These are phyloP conservation scores for Pammene aurita DNA, from an alignment of 2,888 invertebrate species.

Conservation along the genomic window DNA sequence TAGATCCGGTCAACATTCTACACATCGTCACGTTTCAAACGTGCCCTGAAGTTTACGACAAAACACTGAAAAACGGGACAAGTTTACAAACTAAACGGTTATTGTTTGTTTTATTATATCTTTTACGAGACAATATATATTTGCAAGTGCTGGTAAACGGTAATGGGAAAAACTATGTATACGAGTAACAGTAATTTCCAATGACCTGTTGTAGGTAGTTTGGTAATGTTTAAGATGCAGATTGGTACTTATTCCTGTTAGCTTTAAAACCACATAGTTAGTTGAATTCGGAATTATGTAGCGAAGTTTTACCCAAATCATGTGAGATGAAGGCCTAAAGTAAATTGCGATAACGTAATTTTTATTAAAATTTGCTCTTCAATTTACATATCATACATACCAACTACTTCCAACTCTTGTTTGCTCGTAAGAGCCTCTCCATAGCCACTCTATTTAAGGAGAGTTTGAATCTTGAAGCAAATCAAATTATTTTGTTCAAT, in stretches of 20 bases:
- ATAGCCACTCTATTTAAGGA: no score
- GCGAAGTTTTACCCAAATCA: background rate
- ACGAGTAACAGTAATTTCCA: slow-evolving; percentile 2
- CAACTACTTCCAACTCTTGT: no score
- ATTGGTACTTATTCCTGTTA: background rate
- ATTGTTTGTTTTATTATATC: background rate
- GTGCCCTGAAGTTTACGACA: background rate
- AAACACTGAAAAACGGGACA: background rate
- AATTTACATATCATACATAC: no score
- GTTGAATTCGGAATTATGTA: background rate
- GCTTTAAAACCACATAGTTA: background rate
- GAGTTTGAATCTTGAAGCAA: no score
- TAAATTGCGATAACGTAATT: no score
- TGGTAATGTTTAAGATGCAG: background rate
- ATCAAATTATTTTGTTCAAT: no score
- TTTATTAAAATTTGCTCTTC: no score
- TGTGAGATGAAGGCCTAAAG: no score
- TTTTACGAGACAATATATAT: slow-evolving; percentile 1
- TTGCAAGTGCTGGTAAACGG: background rate
- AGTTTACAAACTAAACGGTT: slow-evolving; percentile 16
- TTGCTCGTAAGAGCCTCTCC: no score
- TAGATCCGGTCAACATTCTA: background rate
- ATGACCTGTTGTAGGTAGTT: background rate
- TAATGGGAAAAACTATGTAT: slow-evolving; percentile 1
- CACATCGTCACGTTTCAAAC: slow-evolving; percentile 9